Base-by-base conservation (phyloP, 2,113 vertebrate species). In the Crypturellus undulatus region DNA sequence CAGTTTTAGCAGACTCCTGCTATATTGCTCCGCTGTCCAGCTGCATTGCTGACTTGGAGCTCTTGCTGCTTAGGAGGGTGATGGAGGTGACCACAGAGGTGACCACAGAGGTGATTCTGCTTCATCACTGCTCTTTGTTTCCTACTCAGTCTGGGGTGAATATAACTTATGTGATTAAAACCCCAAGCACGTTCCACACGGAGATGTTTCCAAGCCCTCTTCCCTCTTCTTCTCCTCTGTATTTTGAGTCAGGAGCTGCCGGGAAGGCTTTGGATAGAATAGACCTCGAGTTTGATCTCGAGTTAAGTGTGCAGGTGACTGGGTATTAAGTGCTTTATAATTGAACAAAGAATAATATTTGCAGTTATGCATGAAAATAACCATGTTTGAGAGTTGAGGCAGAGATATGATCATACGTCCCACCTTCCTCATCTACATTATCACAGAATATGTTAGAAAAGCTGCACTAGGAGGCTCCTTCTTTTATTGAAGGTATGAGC, bases 91-190 rank as follows among this genome's bases (percentile, higher is more conserved):
- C 88, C 58, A 75, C 51, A 36, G 62, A 80, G 67, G 64, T 68
- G 84, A 12, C 88, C 58, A 75, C 51, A 36, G 65, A 80, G 67
- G 62, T 65, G 84, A 13, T 90, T 52, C 65, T 16, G 77, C 92
- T 86, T 79, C 69, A 54, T 94, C 83, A 87, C 79, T 79, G 94
- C 32, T 47, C 54, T 96, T 73, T 79, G 51, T 62, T 87, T 94
- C 73, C 69, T 58, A 4, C 73, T 88, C 94, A 54, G 64, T 65
- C 68, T 36, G 43, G 36, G 94, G 76, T 75, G 70, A 80, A 34
- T 34, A 3, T 42, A 42, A 65, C 3, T 75, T 5, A 24, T 42
- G 28, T 47, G 83, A 75, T 30, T 63, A 71, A 73, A 94, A 32
- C 49, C 10, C 0, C 9, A 40, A 80, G 36, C 17, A 32, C 14